Conservation (phyloP, 2,113 vertebrate species). For the Clarias macrocephalus region DNA sequence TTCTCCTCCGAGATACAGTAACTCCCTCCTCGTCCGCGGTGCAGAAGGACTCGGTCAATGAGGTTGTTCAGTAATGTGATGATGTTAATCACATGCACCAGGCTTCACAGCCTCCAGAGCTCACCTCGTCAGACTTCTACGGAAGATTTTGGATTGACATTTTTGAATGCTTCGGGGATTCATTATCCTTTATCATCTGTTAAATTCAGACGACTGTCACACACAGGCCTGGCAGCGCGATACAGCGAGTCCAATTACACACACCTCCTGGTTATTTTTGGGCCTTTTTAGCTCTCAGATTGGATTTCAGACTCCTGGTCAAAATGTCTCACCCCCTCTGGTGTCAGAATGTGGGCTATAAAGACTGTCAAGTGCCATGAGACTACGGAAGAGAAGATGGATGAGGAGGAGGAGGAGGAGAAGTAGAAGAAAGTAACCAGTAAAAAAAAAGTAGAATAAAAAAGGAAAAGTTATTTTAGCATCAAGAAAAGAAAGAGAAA, state of each 20-base stretch:
- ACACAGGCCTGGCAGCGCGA: not conserved
- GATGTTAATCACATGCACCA: not conserved
- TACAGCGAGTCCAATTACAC: conserved; percentile 9
- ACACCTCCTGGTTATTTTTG: conserved; percentile 6
- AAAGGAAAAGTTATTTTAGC: not conserved
- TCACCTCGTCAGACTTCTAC: not conserved
- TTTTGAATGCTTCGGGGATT: not conserved
- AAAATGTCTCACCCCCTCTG: not conserved
- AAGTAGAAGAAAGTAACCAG: not conserved
- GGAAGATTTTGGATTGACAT: not conserved
- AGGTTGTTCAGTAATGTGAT: no score
- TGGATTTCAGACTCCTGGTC: conserved; percentile 11
- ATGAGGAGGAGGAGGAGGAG: not conserved
- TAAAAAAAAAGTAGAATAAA: not conserved
- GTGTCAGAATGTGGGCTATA: not conserved
- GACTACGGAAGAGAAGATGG: not conserved
- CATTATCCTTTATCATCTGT: conserved; percentile 22
- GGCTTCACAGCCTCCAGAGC: not conserved
- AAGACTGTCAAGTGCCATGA: not conserved
- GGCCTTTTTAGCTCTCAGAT: not conserved
- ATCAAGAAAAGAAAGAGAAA: not conserved
- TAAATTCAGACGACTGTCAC: not conserved
- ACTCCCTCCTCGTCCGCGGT: not conserved
- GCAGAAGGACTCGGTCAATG: not conserved
- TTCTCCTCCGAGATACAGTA: not conserved